Base-by-base conservation (phyloP, 2,797 vertebrate species). In the Bradypus variegatus region DNA sequence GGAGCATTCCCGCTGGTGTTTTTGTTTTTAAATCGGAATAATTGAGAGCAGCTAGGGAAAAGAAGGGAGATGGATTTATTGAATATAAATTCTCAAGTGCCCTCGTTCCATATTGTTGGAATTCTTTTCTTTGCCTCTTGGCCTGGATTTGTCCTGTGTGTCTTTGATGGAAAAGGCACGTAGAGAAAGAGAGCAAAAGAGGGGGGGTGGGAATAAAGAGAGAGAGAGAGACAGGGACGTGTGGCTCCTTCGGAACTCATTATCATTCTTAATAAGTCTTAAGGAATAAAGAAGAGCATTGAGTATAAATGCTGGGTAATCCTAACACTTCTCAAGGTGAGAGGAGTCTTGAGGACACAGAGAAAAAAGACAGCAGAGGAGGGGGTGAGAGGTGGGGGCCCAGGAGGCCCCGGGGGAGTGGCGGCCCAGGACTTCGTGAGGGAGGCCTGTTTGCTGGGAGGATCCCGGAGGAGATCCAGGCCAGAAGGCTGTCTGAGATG, bases 181-280 rank as follows among this genome's bases (percentile, higher is more conserved):
- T 97, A 97, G 97, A 95, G 97, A 97, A 97, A 97, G 98, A 97
- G 97, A 97, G 97, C 95, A 96, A 96, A 97, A 70, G 96, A 1
- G 94, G 38, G 95, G 96, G 89, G 96, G 96, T 93, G 97, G 89
- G 97, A 97, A 91, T 94, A 92, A 96, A 96, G 96, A 97, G 97
- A 96, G 97, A 97, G 94, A n/a, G 92, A 96, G 97, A 97, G 98
- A 97, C 98, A 97, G 97, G 97, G 97, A 97, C 98, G 98, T 97
- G 97, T 98, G 98, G 98, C 98, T 98, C 98, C 98, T 99, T 98
- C 98, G 96, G 98, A 99, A 98, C 99, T 99, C 98, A 99, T 99
- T 99, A 99, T 99, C 99, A 99, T 99, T 99, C 99, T 98, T 99
- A 99, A 99, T 99, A 99, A 99, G 99, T 99, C 99, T 99, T 99